Conservation (phyloP, 2,888 invertebrate genomes). For the Tigriopus californicus region DNA sequence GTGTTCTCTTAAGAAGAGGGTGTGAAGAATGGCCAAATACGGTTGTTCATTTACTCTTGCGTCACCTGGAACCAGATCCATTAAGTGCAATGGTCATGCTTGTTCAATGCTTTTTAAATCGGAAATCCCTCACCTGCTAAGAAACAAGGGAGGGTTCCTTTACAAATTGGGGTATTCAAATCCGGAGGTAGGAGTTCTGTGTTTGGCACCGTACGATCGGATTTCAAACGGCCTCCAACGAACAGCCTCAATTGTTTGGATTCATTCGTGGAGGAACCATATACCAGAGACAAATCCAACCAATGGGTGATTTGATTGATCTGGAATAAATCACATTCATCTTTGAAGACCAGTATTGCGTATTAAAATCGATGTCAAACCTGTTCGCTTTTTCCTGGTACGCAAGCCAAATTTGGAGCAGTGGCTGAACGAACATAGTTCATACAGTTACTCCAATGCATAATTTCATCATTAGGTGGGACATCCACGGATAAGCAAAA, state of each 20-base stretch:
- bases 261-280: conserved; percentile 49
- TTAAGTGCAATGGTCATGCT: too few species aligned
- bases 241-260: conserved; percentile 45
- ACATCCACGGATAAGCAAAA: conserved; percentile 44
- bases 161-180: conserved; percentile 20
- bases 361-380: neutral
- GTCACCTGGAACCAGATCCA: neutral
- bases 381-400: conserved; percentile 47
- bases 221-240: conserved; percentile 36
- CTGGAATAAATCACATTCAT: conserved; percentile 17
- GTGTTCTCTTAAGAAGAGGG: conserved; percentile 37
- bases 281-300: conserved; percentile 58
- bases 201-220: conserved; percentile 17
- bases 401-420: conserved; percentile 42
- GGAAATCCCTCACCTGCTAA: neutral
- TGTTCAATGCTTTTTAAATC: too few species aligned
- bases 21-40: conserved; percentile 50
- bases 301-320: conserved; percentile 40
- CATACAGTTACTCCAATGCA: conserved; percentile 39
- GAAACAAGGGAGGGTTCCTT: conserved; percentile 5
- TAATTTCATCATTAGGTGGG: conserved; percentile 38
- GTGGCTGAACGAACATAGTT: conserved; percentile 50
- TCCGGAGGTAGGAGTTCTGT: conserved; percentile 20
- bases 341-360: too few species aligned
- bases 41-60: conserved; percentile 36